phyloP scores from a whole-genome alignment of 2,113 vertebrate genomes.

The Hemiprocne comata region DNA sequence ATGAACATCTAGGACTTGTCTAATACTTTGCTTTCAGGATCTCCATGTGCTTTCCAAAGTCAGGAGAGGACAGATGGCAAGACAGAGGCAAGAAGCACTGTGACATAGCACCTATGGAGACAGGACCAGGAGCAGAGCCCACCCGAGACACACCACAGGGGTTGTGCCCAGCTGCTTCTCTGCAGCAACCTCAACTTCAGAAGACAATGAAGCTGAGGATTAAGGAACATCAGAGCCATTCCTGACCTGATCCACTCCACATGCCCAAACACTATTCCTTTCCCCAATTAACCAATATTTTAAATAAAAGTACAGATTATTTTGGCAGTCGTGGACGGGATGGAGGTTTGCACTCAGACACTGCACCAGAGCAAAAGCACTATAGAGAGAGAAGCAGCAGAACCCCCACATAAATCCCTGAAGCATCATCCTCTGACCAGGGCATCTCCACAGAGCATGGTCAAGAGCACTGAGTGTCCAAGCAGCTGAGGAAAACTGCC shows the following conservation, averaged over 20 bases:
- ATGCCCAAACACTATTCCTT: not conserved
- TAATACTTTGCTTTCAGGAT: not conserved
- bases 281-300: not conserved
- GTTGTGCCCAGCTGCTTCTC: not conserved
- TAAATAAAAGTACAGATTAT: not conserved
- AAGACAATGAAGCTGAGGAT: not conserved
- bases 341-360: not conserved
- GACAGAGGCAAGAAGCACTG: not conserved
- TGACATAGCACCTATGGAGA: rapidly evolving
- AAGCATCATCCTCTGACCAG: not conserved
- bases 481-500: not conserved
- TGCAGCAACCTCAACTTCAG: not conserved
- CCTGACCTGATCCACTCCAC: not conserved
- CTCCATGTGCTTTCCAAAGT: rapidly evolving
- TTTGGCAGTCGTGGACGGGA: rapidly evolving
- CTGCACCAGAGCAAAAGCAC: not conserved
- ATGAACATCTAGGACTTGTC: not conserved
- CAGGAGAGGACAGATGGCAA: not conserved
- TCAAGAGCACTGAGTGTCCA: not conserved
- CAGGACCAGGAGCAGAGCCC: not conserved
- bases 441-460: not conserved
- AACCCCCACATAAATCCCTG: not conserved
- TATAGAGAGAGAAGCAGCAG: not conserved
- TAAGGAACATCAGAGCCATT: not conserved
- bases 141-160: not conserved